Evolutionary conservation across 2,888 invertebrate genomes (phyloP), one percentile per base, ranked within the genome.

Genomic region (Lasioglossum morio): DNA sequence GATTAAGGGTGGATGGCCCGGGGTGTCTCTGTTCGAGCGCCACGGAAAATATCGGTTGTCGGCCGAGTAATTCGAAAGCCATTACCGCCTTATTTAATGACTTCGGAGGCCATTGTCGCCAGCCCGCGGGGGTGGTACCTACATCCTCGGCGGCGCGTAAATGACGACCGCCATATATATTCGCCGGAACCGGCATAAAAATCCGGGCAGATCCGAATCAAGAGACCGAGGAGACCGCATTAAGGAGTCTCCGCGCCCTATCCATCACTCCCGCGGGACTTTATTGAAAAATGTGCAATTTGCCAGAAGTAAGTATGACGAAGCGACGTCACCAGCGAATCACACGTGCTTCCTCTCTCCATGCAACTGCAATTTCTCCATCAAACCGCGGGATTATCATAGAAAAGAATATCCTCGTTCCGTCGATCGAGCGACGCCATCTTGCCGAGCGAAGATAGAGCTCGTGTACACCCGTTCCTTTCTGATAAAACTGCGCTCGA

Each of bases 281-380:
- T 72, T 72, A 83, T 84, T 76, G 84, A 85, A 84, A 79, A 72
- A 79, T 63, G 79, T 57, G 85, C 72, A 72, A 84, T 79, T 70
- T 57, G 27, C 34, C 69, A 14, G 27, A n/a, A 40, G 40, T 76
- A 78, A 78, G 72, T 72, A 84, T 79, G 85, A 84, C 79, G 85
- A 72, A 79, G 84, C 66, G 79, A 30, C 82, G 40, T 27, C 69
- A 37, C 16, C 57, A 40, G 37, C 34, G 43, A 53, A 74, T 78
- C 84, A 77, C 69, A 30, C 30, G 16, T n/a, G 48, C 19, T 3
- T 23, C 23, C 10, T 12, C 23, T 10, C 1, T 27, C 10, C 4
- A n/a, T 2, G 63, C 34, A 30, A 34, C 63, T 78, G 72, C 82
- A 83, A 85, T 76, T 84, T 85, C 74, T 79, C 85, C 84, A 46